Evolutionary conservation across 2,113 vertebrate species (phyloP).

Genomic region (Butorides virescens): DNA sequence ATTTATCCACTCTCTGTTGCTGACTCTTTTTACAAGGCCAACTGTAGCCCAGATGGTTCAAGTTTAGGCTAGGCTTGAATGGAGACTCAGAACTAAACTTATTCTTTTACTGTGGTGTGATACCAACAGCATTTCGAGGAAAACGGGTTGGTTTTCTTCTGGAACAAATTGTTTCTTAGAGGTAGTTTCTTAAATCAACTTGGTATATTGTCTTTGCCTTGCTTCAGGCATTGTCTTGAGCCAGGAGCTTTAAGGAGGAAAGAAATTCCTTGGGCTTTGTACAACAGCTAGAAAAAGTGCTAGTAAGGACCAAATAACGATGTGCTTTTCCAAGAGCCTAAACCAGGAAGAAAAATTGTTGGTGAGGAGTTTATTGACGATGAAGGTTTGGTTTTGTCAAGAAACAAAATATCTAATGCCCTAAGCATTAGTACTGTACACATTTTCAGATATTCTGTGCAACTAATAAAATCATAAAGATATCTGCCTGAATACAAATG

Average conservation of each 20-base stretch:
- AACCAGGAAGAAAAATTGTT: neutral
- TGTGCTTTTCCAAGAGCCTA: neutral
- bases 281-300: neutral
- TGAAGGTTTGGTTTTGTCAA: neutral
- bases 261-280: neutral
- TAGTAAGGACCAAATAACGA: neutral
- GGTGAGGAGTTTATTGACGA: neutral
- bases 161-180: neutral
- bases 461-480: neutral
- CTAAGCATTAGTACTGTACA: too few relatives aligned
- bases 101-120: neutral
- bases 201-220: neutral
- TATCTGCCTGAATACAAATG: neutral
- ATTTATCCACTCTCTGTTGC: neutral
- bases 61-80: neutral
- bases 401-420: neutral
- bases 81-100: neutral
- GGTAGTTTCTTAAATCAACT: neutral
- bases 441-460: neutral
- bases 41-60: neutral
- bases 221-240: neutral
- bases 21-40: neutral
- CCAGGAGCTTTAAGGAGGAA: neutral
- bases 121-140: neutral
- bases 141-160: neutral